Evolutionary conservation across 2,113 vertebrate genomes (phyloP), one percentile per base, ranked within the genome.

Genomic region (Notarius lentiginosus): DNA sequence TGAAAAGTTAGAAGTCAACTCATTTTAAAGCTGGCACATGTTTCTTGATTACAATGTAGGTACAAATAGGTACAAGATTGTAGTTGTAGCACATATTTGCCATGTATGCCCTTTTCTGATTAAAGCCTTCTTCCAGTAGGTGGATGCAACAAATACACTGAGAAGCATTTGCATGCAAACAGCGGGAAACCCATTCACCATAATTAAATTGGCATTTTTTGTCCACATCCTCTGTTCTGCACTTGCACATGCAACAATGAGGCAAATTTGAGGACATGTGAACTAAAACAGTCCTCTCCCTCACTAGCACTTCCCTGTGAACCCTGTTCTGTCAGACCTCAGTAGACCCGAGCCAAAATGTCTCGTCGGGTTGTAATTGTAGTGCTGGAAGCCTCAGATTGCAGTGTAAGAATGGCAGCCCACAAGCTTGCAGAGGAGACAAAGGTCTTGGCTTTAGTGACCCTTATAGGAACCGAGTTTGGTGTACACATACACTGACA

Each of bases 131-230:
- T 58, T 76, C 30, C 41, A 60, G 56, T 88, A 63, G 68, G 77
- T 86, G 51, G 84, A 84, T 85, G 77, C 68, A 81, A 84, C 75
- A 85, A 88, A 88, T 80, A 88, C 9, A 9, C 79, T 55, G 51
- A 30, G 30, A 82, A 88, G 66, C 77, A 65, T 87, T 84, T 88
- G 73, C 84, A 83, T 86, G 89, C 87, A 91, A 89, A 88, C 85
- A 85, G 76, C 84, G 47, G 65, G 51, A 89, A 83, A 85, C 66
- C 72, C 55, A 82, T 87, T 85, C 80, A 84, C 77, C 73, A 66
- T 87, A 83, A 89, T 90, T 85, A 87, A 88, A 76, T 79, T 51
- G 49, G 24, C 76, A 82, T 84, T 56, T 85, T 85, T 76, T 84
- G 76, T 75, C 88, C 84, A 77, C 84, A 86, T 84, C 84, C 90